These are phyloP conservation scores for Pitangus sulphuratus DNA, from an alignment of 2,797 vertebrate genomes.

Conservation along the genomic window DNA sequence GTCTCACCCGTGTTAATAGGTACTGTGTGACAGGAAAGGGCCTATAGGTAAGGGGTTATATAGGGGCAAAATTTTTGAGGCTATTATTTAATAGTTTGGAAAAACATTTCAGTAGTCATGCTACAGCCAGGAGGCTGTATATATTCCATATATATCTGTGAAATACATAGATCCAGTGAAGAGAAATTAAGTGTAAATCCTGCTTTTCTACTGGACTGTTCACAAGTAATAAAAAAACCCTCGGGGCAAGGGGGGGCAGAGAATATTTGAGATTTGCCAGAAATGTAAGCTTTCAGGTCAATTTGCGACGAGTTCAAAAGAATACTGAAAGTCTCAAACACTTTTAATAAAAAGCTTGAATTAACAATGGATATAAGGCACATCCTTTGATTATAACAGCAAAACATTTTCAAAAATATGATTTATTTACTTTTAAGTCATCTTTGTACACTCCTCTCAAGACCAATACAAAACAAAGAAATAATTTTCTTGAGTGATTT, in stretches of 20 bases:
- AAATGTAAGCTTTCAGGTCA: neutral
- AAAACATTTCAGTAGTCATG: neutral
- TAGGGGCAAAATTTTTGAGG: neutral
- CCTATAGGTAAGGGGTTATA: constrained; percentile 47
- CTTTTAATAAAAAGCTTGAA: neutral
- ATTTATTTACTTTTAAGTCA: neutral
- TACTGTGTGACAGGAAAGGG: neutral
- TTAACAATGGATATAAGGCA: neutral
- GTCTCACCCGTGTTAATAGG: neutral
- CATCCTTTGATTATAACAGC: neutral
- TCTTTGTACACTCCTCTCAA: neutral
- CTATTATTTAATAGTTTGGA: neutral
- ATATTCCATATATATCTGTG: neutral
- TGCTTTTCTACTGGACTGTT: neutral
- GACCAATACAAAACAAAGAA: neutral
- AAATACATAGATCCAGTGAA: neutral
- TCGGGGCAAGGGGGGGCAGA: neutral
- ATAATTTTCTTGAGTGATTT: neutral
- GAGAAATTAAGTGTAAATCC: constrained; percentile 45
- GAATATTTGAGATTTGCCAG: constrained; percentile 36
- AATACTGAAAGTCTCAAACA: neutral
- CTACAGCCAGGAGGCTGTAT: neutral
- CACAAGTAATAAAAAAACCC: neutral
- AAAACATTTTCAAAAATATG: neutral
- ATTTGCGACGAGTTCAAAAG: neutral